Conservation (phyloP, 2,797 vertebrate genomes). For the Hyperoplus lanceolatus region DNA sequence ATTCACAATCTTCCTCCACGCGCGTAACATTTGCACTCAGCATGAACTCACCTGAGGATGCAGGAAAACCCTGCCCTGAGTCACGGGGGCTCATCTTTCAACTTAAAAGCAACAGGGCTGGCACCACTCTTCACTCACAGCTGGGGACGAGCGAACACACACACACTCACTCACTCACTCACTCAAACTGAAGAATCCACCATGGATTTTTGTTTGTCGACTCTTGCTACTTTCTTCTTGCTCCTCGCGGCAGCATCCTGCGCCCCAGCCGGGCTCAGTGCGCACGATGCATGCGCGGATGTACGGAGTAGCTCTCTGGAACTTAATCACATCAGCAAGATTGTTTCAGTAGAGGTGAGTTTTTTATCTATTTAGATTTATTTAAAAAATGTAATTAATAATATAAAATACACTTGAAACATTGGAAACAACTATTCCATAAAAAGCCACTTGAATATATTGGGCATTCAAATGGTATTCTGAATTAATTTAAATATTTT, state of each 20-base stretch:
- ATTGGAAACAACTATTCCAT: background rate
- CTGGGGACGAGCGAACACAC: background rate
- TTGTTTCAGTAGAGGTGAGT: slow-evolving; percentile 46
- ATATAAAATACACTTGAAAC: background rate
- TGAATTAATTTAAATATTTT: background rate
- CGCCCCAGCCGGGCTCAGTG: slow-evolving; percentile 14
- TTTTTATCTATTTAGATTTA: background rate
- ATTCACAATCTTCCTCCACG: background rate
- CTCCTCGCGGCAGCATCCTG: slow-evolving; percentile 23
- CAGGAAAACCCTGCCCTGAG: slow-evolving; percentile 76
- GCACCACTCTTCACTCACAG: background rate
- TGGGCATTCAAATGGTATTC: background rate
- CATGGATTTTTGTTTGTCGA: slow-evolving; percentile 31
- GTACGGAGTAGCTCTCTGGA: slow-evolving; percentile 40
- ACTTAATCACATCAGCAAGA: slow-evolving; percentile 57
- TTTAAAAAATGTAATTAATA: background rate
- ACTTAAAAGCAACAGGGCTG: background rate
- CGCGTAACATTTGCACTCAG: background rate
- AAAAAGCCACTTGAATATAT: background rate
- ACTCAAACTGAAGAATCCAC: background rate
- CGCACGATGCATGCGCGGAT: slow-evolving; percentile 19
- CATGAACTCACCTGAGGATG: slow-evolving; percentile 64
- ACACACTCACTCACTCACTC: background rate
- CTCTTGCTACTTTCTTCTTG: background rate
- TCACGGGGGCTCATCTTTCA: slow-evolving; percentile 27